phyloP scores from a whole-genome alignment of 2,888 invertebrate genomes.

The Idaea biselata region DNA sequence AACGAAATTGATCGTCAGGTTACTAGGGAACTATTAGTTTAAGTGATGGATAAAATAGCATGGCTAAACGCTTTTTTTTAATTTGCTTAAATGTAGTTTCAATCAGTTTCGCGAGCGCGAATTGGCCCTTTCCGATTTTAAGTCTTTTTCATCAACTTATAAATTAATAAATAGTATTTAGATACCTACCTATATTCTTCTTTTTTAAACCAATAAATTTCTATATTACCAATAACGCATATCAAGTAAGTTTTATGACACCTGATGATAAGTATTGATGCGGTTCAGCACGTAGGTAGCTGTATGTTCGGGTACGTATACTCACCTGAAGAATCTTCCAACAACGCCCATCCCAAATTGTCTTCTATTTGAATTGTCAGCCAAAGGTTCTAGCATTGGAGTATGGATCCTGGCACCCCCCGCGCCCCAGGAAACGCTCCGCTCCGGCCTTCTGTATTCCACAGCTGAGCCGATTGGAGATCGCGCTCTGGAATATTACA shows the following conservation, averaged over 20 bases:
- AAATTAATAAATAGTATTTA: too few species aligned
- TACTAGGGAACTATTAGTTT: not conserved
- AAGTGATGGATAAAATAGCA: not conserved
- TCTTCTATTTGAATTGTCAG: slow-evolving; percentile 94
- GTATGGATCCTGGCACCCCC: slow-evolving; percentile 88
- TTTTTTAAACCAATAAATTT: too few species aligned
- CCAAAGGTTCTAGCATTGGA: slow-evolving; percentile 90
- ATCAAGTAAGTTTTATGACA: too few species aligned
- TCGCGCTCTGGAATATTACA: slow-evolving; percentile 57
- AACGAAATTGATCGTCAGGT: not conserved
- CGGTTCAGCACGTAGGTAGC: too few species aligned
- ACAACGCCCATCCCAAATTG: slow-evolving; percentile 92
- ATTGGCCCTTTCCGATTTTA: too few species aligned
- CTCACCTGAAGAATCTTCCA: slow-evolving; percentile 88
- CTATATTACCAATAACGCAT: too few species aligned
- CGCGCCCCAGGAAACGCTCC: slow-evolving; percentile 68
- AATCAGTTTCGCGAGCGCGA: too few species aligned
- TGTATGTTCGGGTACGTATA: too few species aligned
- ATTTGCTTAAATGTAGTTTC: too few species aligned
- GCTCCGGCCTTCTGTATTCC: slow-evolving; percentile 75
- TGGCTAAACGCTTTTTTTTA: not conserved
- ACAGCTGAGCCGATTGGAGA: slow-evolving; percentile 68
- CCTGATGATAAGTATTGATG: too few species aligned
- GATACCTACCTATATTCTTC: too few species aligned
- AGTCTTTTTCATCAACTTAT: too few species aligned